These are phyloP conservation scores for Rhyacophila brunnea DNA, from an alignment of 1,140 invertebrate species.

Conservation along the genomic window DNA sequence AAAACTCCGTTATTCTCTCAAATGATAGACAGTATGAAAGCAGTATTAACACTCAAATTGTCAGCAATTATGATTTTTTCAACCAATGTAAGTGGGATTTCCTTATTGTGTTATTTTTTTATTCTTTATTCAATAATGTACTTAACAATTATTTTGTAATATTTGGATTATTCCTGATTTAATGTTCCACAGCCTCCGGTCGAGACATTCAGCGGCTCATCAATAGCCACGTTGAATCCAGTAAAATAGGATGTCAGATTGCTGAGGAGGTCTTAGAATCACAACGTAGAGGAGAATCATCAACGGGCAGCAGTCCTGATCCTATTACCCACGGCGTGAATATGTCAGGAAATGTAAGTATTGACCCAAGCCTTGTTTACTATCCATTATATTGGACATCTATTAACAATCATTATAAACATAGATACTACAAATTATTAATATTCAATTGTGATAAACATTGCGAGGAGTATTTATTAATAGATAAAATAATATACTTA, in stretches of 20 bases:
- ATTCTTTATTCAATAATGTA: not conserved
- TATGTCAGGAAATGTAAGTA: no score
- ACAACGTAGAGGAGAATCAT: not conserved
- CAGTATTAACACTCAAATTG: conserved; percentile 36
- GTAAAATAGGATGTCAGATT: conserved; percentile 77
- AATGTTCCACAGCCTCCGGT: conserved; percentile 44
- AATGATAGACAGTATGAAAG: conserved; percentile 50
- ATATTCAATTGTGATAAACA: no score
- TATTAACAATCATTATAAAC: no score
- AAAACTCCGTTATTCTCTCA: conserved; percentile 67
- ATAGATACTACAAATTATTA: no score
- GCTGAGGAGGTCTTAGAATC: conserved; percentile 64
- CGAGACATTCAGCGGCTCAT: conserved; percentile 69
- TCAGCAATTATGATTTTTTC: conserved; percentile 25
- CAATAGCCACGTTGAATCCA: conserved; percentile 72
- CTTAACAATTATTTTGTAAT: not conserved
- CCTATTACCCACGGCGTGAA: not conserved
- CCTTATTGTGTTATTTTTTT: not conserved
- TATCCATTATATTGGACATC: no score
- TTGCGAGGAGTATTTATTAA: no score
- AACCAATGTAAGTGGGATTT: conserved; percentile 3
- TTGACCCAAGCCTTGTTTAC: no score
- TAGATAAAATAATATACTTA: no score
- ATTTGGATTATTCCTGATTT: not conserved
- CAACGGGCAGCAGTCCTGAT: conserved; percentile 6